phyloP scores from a whole-genome alignment of 2,113 vertebrate genomes.

The Pelmatolapia mariae region DNA sequence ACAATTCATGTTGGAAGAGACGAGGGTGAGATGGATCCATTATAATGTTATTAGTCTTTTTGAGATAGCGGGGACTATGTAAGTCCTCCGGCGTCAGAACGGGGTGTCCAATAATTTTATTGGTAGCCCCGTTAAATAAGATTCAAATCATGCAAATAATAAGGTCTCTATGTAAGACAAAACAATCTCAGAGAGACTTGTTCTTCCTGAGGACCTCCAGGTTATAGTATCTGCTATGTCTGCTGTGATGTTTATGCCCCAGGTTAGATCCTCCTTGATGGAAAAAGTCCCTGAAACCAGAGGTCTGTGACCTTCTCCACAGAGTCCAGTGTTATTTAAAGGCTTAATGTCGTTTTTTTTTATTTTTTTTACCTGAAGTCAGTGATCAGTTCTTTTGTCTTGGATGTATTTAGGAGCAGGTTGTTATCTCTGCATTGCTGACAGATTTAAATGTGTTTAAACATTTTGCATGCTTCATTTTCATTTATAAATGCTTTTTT shows the following conservation, averaged over 20 bases:
- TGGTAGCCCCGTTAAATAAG: not conserved
- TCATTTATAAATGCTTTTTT: not conserved
- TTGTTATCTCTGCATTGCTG: not conserved
- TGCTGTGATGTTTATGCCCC: not conserved
- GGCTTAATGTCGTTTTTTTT: not conserved
- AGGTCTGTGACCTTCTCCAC: not conserved
- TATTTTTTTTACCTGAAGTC: not conserved
- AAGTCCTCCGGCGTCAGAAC: no score
- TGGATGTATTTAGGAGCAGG: not conserved
- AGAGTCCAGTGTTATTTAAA: fast-evolving
- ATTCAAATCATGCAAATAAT: not conserved
- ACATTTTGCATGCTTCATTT: not conserved
- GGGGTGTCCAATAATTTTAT: no score
- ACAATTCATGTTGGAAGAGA: no score
- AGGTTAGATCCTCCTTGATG: not conserved
- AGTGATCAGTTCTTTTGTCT: not conserved
- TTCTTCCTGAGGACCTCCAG: not conserved
- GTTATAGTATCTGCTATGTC: not conserved
- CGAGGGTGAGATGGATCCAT: no score
- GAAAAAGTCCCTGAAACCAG: not conserved
- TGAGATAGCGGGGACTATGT: no score
- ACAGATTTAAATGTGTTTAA: not conserved
- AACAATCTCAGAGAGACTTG: not conserved
- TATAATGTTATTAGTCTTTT: no score
- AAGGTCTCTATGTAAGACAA: not conserved